Evolutionary conservation across 2,797 vertebrate species (phyloP), one percentile per base, ranked within the genome.

Genomic region (Enteromius anoplus): DNA sequence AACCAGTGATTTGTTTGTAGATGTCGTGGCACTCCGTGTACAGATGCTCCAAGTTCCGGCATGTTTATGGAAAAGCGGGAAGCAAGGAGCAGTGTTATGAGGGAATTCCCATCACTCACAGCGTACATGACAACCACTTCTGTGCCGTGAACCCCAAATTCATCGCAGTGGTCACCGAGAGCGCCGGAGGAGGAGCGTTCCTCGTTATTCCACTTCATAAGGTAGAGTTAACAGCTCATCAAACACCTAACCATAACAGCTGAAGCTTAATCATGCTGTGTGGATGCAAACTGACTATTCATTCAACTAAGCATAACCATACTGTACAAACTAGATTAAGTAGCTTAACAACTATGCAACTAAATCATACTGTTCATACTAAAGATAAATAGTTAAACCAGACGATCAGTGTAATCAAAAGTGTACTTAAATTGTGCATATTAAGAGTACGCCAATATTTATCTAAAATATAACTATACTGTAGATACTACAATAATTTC

Each of bases 21-120:
- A 96, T 96, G 95, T 95, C 95, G 93, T 96, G 95, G 95, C 93
- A 94, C 68, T 94, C 95, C 29, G 94, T 95, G 32, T 95, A 96
- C 90, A 95, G 94, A 91, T 95, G 94, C 91, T 96, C 95, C 88
- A 96, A 96, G 88, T 96, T 96, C 84, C 92, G 95, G 72, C 95
- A 96, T 0, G 95, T 96, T 32, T 96, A 95, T 0, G 95, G 95
- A 81, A 95, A 96, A 89, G 95, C 91, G 73, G 93, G 93, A 42
- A 94, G 92, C 90, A 87, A 95, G 88, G 95, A 96, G 87, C 94
- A 93, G 83, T 96, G 95, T 92, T 96, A 95, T 3, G 95, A 96
- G 0, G 94, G 95, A 3, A 87, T 96, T 19, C 94, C 95, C 69
- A 96, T 96, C 91, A 96, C 95, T 87, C 95, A 94, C 91, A 96